Evolutionary conservation across 2,797 vertebrate species (phyloP).

Genomic region (Danio kyathit): DNA sequence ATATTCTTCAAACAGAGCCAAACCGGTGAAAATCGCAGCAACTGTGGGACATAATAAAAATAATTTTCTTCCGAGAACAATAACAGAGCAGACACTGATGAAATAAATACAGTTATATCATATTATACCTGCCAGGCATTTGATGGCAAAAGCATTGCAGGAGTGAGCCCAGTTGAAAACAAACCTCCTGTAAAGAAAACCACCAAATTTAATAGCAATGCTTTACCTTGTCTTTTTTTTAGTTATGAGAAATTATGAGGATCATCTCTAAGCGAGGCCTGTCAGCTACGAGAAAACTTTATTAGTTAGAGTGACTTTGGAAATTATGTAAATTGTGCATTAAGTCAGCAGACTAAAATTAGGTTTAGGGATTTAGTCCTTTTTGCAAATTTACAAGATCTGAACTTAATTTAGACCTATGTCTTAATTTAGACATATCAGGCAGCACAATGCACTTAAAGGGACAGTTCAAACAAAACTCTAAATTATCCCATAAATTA

Average conservation of each 20-base stretch:
- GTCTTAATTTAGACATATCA: too few species aligned
- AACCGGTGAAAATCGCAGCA: constrained; percentile 79
- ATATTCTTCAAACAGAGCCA: constrained; percentile 68
- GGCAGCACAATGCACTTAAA: too few species aligned
- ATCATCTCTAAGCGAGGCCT: too few species aligned
- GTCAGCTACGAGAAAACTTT: too few species aligned
- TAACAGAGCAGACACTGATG: background rate
- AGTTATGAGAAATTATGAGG: background rate
- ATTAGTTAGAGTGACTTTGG: too few species aligned
- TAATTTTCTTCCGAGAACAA: background rate
- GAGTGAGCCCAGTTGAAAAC: constrained; percentile 76
- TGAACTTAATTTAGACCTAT: too few species aligned
- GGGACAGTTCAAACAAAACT: too few species aligned
- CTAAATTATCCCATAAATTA: too few species aligned
- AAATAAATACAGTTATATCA: background rate
- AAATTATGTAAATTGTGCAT: too few species aligned
- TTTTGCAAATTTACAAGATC: too few species aligned
- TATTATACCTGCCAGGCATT: constrained; percentile 75
- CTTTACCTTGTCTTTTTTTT: background rate
- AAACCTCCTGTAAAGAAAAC: constrained; percentile 69
- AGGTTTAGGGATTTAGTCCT: too few species aligned
- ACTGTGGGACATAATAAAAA: constrained; percentile 67
- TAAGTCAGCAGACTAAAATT: too few species aligned
- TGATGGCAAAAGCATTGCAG: constrained; percentile 71
- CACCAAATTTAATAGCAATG: background rate